Percentiles rank a stretch among this genome's conserved stretches.
These are phyloP conservation scores for Hypsopygia costalis DNA, from an alignment of 2,888 invertebrate genomes.

Conservation along the genomic window DNA sequence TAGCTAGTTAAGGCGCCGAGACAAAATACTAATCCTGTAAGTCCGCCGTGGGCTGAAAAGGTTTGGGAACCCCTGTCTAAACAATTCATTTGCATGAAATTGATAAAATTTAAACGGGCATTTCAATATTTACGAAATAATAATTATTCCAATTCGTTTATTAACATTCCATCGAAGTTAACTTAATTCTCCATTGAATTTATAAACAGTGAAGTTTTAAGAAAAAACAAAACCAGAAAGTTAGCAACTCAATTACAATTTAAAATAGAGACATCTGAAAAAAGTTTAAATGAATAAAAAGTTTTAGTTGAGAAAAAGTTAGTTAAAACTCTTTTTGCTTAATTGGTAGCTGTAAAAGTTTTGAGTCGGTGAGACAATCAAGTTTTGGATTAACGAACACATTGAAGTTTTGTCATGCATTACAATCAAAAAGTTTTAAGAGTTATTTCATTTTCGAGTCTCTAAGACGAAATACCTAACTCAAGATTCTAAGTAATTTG, in stretches of 20 bases:
- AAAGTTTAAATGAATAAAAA: conserved; percentile 6
- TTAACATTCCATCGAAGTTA: no score
- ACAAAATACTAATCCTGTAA: no score
- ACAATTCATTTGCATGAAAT: no score
- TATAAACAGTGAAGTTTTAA: background rate
- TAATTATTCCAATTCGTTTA: no score
- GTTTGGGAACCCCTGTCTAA: no score
- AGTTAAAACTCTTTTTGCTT: conserved; percentile 3
- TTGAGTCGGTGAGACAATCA: background rate
- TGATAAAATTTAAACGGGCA: no score
- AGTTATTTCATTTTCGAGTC: background rate
- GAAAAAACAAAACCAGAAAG: conserved; percentile 5
- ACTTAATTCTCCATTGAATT: no score
- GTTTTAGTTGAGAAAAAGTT: conserved; percentile 4
- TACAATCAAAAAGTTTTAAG: conserved; percentile 3
- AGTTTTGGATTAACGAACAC: conserved; percentile 3
- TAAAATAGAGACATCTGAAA: conserved; percentile 4
- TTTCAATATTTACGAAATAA: no score
- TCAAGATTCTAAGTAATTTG: no score
- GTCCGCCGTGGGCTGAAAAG: no score
- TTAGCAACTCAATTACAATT: conserved; percentile 7
- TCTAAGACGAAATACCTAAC: background rate
- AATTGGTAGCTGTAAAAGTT: conserved; percentile 1
- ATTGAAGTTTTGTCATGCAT: conserved; percentile 6
- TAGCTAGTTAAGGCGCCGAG: no score